These are phyloP conservation scores for Bibio marci DNA, from an alignment of 2,888 invertebrate genomes.

Conservation along the genomic window DNA sequence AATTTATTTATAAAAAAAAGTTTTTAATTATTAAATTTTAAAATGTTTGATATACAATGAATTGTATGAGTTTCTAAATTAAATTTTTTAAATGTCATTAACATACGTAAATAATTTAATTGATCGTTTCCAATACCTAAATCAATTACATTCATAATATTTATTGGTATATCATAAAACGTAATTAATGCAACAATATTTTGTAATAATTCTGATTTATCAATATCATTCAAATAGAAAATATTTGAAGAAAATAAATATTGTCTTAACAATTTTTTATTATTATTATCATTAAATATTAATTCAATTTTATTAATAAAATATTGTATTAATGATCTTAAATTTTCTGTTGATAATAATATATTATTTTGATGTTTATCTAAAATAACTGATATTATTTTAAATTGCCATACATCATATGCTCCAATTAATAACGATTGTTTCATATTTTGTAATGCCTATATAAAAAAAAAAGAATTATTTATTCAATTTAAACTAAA, in stretches of 20 bases:
- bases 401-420: slow-evolving; percentile 58
- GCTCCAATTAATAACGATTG: slow-evolving; percentile 23
- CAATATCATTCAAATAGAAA: slow-evolving; percentile 7
- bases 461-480: slow-evolving; percentile 16
- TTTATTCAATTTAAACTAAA: slow-evolving; percentile 6
- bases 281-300: slow-evolving; percentile 12
- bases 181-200: slow-evolving; percentile 19
- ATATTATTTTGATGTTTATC: slow-evolving; percentile 22
- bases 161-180: slow-evolving; percentile 22
- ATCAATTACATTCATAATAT: slow-evolving; percentile 21
- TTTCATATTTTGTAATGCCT: slow-evolving; percentile 38
- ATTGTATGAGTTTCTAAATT: slow-evolving; percentile 20
- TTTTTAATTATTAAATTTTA: not conserved
- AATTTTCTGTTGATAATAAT: slow-evolving; percentile 22
- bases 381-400: slow-evolving; percentile 43
- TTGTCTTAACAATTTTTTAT: slow-evolving; percentile 16
- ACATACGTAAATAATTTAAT: slow-evolving; percentile 20
- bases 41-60: slow-evolving; percentile 8
- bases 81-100: slow-evolving; percentile 21
- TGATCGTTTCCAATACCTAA: slow-evolving; percentile 12
- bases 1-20: no score
- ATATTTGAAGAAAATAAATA: slow-evolving; percentile 14
- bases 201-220: slow-evolving; percentile 7
- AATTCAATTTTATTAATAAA: slow-evolving; percentile 18
- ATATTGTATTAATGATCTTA: slow-evolving; percentile 21